Evolutionary conservation across 2,888 invertebrate genomes (phyloP).

Genomic region (Drosophila trichaetosa): DNA sequence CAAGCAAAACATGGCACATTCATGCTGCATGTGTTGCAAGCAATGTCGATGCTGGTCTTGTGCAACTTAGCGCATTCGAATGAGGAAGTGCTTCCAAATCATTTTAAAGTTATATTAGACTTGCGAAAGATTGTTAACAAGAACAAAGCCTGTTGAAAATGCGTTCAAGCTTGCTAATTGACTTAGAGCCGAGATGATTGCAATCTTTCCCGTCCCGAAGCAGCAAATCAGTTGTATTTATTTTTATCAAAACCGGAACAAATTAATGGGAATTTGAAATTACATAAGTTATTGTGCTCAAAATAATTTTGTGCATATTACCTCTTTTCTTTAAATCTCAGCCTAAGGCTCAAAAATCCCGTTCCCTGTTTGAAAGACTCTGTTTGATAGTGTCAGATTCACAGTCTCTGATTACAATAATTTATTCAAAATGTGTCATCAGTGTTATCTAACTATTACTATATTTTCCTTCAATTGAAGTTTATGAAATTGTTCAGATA

Average conservation of each 20-base stretch:
- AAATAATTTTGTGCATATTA: neutral
- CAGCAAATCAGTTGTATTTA: neutral
- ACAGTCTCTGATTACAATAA: neutral
- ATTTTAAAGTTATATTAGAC: neutral
- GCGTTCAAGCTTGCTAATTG: neutral
- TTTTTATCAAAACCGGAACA: neutral
- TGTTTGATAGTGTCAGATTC: neutral
- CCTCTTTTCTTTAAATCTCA: neutral
- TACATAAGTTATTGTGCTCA: neutral
- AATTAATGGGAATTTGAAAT: neutral
- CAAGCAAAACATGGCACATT: conserved; percentile 17
- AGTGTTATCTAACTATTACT: neutral
- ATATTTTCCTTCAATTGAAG: neutral
- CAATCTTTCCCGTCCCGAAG: neutral
- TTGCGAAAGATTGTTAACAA: neutral
- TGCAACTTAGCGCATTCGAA: neutral
- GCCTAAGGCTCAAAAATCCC: neutral
- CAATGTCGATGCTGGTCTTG: conserved; percentile 11
- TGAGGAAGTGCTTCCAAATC: neutral
- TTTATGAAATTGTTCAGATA: neutral
- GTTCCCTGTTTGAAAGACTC: neutral
- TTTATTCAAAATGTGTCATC: neutral
- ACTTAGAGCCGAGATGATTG: neutral
- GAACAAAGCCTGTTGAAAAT: neutral
- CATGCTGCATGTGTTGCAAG: conserved; percentile 5